Conservation (phyloP, 2,888 invertebrate species). For the Meiosimyza platycephala region DNA sequence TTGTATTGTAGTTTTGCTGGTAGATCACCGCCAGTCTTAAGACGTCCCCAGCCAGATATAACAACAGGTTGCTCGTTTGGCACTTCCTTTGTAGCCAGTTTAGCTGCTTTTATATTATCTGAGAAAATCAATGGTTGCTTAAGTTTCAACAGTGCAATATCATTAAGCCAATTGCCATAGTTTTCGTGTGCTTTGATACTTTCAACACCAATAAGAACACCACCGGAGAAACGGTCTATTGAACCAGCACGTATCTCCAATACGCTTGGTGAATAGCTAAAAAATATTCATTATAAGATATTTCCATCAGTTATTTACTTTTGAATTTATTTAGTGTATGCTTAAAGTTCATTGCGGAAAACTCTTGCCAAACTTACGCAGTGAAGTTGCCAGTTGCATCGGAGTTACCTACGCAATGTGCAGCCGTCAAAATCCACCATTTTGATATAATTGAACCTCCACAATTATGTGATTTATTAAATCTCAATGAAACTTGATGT, state of each 20-base stretch:
- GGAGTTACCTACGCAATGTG: constrained; percentile 49
- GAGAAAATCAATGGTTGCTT: constrained; percentile 44
- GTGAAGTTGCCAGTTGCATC: constrained; percentile 40
- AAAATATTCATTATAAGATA: background rate
- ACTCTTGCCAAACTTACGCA: constrained; percentile 18
- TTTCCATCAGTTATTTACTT: too few species aligned
- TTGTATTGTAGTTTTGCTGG: constrained; percentile 53
- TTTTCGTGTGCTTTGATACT: constrained; percentile 49
- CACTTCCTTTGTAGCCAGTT: constrained; percentile 45
- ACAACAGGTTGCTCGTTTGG: constrained; percentile 43
- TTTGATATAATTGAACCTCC: constrained; percentile 54
- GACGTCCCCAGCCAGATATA: constrained; percentile 55
- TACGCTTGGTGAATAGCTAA: constrained; percentile 43
- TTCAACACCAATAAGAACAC: constrained; percentile 49
- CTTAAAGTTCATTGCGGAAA: too few species aligned
- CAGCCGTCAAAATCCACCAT: constrained; percentile 52
- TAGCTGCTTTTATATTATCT: constrained; percentile 46
- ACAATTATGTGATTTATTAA: constrained; percentile 49
- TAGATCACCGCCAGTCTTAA: constrained; percentile 47
- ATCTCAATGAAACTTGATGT: constrained; percentile 60
- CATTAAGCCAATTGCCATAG: constrained; percentile 49
- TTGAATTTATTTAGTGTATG: too few species aligned
- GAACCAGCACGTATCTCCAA: constrained; percentile 57
- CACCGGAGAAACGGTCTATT: constrained; percentile 52
- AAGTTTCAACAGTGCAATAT: constrained; percentile 51